Conservation (phyloP, 2,113 vertebrate species). For the Pelvicachromis taeniatus region DNA sequence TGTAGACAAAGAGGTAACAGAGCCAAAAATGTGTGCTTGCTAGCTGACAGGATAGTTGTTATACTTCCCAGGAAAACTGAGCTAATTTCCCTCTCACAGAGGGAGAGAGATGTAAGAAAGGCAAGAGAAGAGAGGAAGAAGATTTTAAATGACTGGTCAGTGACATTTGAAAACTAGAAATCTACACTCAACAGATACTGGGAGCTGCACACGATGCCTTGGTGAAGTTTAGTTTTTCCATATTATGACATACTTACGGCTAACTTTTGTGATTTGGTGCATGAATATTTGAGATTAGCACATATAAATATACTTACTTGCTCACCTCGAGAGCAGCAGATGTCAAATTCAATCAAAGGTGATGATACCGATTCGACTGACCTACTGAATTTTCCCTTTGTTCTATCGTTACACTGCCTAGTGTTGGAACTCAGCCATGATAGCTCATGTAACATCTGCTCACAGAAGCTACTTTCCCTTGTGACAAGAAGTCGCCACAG, state of each 20-base stretch:
- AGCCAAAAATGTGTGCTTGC: not conserved
- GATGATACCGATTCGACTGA: not conserved
- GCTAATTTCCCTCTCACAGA: not conserved
- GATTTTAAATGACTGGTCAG: not conserved
- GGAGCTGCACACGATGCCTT: not conserved
- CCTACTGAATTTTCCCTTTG: not conserved
- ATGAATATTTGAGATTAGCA: too few relatives aligned
- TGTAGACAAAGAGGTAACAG: not conserved
- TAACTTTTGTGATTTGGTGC: too few relatives aligned
- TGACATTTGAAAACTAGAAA: not conserved
- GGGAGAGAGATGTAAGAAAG: not conserved
- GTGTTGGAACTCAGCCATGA: not conserved
- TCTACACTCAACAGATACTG: not conserved
- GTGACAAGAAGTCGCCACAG: not conserved
- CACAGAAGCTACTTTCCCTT: not conserved
- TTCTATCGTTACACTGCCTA: not conserved
- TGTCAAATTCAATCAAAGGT: not conserved
- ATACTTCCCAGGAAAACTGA: not conserved
- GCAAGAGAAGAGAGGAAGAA: not conserved
- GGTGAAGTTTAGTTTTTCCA: not conserved
- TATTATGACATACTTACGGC: too few relatives aligned
- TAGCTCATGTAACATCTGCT: not conserved
- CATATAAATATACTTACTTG: not conserved
- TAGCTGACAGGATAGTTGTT: not conserved
- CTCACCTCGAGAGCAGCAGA: not conserved